These are phyloP conservation scores for Apis laboriosa DNA, from an alignment of 1,140 invertebrate species.

Conservation along the genomic window DNA sequence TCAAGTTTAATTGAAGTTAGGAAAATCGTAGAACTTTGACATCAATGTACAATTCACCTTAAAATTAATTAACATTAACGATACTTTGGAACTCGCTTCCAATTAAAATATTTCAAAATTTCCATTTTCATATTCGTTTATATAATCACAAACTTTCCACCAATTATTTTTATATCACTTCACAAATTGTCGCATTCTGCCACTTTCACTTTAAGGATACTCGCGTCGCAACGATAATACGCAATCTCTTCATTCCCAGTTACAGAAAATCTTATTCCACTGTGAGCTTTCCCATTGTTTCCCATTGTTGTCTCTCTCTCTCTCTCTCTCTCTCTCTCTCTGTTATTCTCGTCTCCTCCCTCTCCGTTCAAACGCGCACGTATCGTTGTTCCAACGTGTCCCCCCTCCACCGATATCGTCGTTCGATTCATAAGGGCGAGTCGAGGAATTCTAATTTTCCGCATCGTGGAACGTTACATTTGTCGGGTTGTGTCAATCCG, in stretches of 20 bases:
- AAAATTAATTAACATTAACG: not conserved
- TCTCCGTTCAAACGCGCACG: too few relatives aligned
- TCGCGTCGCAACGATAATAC: too few relatives aligned
- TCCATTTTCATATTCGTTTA: not conserved
- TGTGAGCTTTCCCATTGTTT: too few relatives aligned
- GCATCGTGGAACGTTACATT: conserved; percentile 22
- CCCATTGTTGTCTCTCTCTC: too few relatives aligned
- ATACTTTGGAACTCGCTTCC: not conserved
- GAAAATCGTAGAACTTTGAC: not conserved
- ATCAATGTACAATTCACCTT: not conserved
- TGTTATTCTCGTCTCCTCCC: too few relatives aligned
- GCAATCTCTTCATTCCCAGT: too few relatives aligned
- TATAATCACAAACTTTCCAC: not conserved
- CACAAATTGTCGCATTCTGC: too few relatives aligned
- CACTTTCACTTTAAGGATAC: too few relatives aligned
- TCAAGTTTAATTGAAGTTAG: not conserved
- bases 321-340: too few relatives aligned
- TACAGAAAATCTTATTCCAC: too few relatives aligned
- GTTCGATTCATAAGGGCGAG: not conserved
- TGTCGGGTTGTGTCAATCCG: conserved; percentile 32
- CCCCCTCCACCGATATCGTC: not conserved
- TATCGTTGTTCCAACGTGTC: too few relatives aligned
- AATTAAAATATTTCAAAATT: not conserved
- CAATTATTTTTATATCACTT: too few relatives aligned
- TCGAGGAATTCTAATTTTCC: conserved; percentile 35